Percentiles rank a stretch among this genome's conserved stretches.
Evolutionary conservation across 2,113 vertebrate species (phyloP).

Genomic region (Nerophis lumbriciformis): DNA sequence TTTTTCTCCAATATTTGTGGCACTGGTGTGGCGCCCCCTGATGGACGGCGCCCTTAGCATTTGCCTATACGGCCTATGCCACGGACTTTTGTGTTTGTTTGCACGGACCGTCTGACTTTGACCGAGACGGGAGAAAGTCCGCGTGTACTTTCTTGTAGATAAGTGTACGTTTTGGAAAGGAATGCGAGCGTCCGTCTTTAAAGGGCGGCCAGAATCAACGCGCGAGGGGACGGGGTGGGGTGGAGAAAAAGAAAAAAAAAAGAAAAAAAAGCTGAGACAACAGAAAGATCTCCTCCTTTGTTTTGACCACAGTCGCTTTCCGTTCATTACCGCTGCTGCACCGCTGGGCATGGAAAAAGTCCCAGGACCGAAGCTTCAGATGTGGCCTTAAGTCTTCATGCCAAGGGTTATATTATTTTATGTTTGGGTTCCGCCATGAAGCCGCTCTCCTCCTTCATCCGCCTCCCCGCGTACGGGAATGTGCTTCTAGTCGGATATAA

Average conservation of each 20-base stretch:
- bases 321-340: constrained; percentile 14
- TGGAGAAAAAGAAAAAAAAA: no score
- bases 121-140: constrained; percentile 28
- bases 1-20: no score
- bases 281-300: constrained; percentile 15
- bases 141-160: constrained; percentile 32
- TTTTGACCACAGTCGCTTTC: constrained; percentile 32
- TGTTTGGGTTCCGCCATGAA: constrained; percentile 35
- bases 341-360: constrained; percentile 6
- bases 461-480: constrained; percentile 49
- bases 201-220: constrained; percentile 20
- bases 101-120: not conserved
- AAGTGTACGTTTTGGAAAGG: constrained; percentile 29
- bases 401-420: constrained; percentile 50
- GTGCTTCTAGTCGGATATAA: constrained; percentile 47
- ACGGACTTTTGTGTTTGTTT: constrained; percentile 35
- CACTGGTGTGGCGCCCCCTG: no score
- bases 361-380: constrained; percentile 23
- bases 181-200: constrained; percentile 42
- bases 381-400: constrained; percentile 40
- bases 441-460: constrained; percentile 47
- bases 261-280: constrained; percentile 2
- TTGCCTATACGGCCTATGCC: no score
- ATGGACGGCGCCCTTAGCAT: no score
- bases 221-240: no score